phyloP scores from a whole-genome alignment of 2,113 vertebrate genomes.

The Phainopepla nitens region DNA sequence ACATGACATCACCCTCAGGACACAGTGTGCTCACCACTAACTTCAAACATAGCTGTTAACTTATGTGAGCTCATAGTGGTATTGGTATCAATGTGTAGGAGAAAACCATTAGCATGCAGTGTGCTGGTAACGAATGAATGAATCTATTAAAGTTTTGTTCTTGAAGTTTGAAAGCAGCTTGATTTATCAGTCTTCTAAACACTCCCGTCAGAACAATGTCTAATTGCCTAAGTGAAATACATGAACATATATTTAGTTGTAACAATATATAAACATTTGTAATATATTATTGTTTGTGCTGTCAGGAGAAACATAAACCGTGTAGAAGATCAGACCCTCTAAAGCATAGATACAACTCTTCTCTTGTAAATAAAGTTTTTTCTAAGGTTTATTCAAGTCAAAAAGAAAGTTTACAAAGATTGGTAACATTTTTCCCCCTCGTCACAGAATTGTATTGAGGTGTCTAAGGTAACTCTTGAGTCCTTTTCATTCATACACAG shows the following conservation, averaged over 20 bases:
- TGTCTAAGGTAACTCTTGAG: not conserved
- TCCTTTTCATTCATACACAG: not conserved
- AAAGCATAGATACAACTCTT: not conserved
- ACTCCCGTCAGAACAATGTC: not conserved
- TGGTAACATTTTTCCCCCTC: fast-evolving
- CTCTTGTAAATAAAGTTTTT: not conserved
- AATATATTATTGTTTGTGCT: not conserved
- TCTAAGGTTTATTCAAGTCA: not conserved
- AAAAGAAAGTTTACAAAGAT: not conserved
- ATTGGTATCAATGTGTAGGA: not conserved
- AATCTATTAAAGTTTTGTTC: not conserved
- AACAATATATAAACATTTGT: not conserved
- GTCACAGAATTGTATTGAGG: not conserved
- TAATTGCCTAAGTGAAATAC: not conserved
- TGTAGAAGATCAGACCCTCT: not conserved
- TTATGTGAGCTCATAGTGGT: not conserved
- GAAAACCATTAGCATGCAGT: not conserved
- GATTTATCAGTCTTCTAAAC: not conserved
- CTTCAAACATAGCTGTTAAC: not conserved
- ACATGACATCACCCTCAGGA: fast-evolving
- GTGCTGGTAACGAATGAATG: not conserved
- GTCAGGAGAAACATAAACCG: not conserved
- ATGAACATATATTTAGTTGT: not conserved
- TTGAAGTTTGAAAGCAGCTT: not conserved
- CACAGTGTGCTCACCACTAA: not conserved